Base-by-base conservation (phyloP, 2,113 vertebrate species). In the Canis aureus region DNA sequence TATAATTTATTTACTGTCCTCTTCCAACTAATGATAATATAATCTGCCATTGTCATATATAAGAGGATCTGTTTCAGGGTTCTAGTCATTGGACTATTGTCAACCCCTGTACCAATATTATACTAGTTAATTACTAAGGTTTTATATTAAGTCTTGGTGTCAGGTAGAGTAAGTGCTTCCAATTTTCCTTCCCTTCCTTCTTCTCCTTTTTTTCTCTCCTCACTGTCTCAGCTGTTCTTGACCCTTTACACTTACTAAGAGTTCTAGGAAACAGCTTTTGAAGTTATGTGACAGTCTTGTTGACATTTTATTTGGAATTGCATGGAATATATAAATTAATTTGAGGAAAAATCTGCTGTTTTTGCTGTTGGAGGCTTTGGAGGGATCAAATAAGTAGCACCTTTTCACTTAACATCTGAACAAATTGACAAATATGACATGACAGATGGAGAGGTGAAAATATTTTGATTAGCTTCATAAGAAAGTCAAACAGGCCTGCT, bases 221-320 rank as follows among this genome's bases (percentile, higher is more conserved):
- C 64, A 64, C 19, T 78, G 20, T 62, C 10, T 91, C 91, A 22
- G 13, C 35, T 91, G 15, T 88, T 93, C 60, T 92, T 89, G 10
- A 19, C 11, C n/a, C 27, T 76, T 93, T 80, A 84, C 1, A 89
- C 17, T 76, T 71, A 11, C 69, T 95, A 11, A n/a, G 67, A 60
- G 20, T 95, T 94, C 91, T 71, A 89, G n/a, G 81, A 96, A 89
- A 66, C 5, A 93, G 93, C 13, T 92, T 92, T n/a, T 93, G 43
- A 94, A 91, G 27, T 88, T 91, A 67, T 51, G 9, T 92, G 35
- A 89, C 6, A 97, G 71, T 87, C 27, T 84, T 94, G 25, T 89
- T 89, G 76, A 69, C 93, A 94, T 81, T 94, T 97, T 91, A 90
- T 87, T 53, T 86, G 25, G 12, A 90, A 94, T 64, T 73, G 5